Base-by-base conservation (phyloP, 2,888 invertebrate genomes). In the Leptopterna dolabrata region DNA sequence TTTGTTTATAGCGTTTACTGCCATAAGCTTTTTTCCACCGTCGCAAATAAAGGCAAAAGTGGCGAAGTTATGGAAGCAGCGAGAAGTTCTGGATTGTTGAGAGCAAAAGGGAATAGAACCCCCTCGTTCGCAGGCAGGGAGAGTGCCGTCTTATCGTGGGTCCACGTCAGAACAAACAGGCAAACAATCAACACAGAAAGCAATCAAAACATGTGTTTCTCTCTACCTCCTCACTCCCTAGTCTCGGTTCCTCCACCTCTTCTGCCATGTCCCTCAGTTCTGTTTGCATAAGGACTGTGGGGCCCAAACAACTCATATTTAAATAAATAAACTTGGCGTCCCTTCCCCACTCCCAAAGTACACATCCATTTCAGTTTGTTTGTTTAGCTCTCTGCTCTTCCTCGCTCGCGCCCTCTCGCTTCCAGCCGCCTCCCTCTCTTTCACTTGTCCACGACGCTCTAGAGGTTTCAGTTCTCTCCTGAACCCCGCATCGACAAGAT, bases 131-230 rank as follows among this genome's bases (percentile, higher is more conserved):
- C 81, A 36, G 36, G 36, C n/a, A 83, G 63, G 83, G 83, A 76
- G 87, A 73, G 86, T 45, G 88, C 84, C 87, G 84, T 89, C 88
- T 87, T 88, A 88, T 87, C 70, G 87, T 86, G 88, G 87, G 89
- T 87, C 90, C 90, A 90, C 90, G 89, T 89, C 89, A 90, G 88
- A 87, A 89, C 89, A 89, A 89, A 90, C 90, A 90, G 90, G 90
- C 89, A 90, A 90, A 90, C 89, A 90, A 89, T 90, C 90, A 90
- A 90, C 90, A 90, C 89, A 88, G 89, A 90, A 90, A 90, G 90
- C 90, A 90, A 90, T 90, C 90, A 90, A 90, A 90, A 90, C 90
- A 90, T 90, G 90, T 90, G 90, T 90, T 90, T 88, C 89, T 89
- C 88, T 88, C 84, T 87, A 84, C 83, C 86, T 73, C 80, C 81